Base-by-base conservation (phyloP, 2,888 invertebrate genomes). In the Alloscopus bannaensis region DNA sequence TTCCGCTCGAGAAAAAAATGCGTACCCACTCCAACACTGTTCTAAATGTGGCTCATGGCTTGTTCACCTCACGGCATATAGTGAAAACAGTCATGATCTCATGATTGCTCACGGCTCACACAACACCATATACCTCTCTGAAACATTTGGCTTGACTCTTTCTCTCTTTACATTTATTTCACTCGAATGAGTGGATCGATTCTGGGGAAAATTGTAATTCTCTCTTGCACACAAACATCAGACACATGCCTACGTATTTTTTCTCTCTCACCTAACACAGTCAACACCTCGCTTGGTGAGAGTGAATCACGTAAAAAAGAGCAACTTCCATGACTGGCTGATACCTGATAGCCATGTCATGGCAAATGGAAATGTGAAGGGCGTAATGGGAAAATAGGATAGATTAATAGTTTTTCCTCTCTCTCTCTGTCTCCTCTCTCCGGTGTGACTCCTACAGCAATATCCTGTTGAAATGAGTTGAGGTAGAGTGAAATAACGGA, bases 361-460 rank as follows among this genome's bases (percentile, higher is more conserved):
- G 26, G 36, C 71, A 81, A 81, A 81, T 84, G 82, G 79, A 81
- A 82, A 76, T 71, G 81, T 82, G 82, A 81, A 83, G 71, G 80
- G 82, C 72, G 73, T 82, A 82, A 82, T 76, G 68, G 76, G 75
- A 76, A 76, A 80, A 80, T 81, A 65, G 81, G 82, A 83, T 80
- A 80, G 84, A 81, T 82, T 81, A 84, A 80, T 77, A 76, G 76
- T 66, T 68, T 73, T 55, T 68, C 24, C 28, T 68, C 24, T 55
- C 55, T 36, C 36, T 52, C n/a, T 36, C 6, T 13, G 68, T 36
- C 13, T n/a, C n/a, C n/a, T n/a, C n/a, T n/a, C n/a, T n/a, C n/a
- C n/a, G n/a, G n/a, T n/a, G n/a, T n/a, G n/a, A n/a, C n/a, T n/a
- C n/a, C n/a, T n/a, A n/a, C n/a, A n/a, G n/a, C n/a, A n/a, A n/a